Evolutionary conservation across 2,888 invertebrate species (phyloP).

Genomic region (Heteromyza rotundicornis): DNA sequence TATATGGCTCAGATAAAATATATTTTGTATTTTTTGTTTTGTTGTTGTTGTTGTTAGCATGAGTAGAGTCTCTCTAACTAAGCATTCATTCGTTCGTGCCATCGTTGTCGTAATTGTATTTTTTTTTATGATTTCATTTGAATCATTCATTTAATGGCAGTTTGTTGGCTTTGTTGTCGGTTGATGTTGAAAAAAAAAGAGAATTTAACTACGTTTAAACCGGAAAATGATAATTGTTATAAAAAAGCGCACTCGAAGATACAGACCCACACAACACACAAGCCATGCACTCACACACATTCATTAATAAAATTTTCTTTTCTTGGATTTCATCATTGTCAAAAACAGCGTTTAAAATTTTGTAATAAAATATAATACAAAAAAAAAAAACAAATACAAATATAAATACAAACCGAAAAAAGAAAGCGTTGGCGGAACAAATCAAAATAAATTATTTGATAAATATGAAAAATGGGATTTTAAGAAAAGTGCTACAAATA

Average conservation of each 20-base stretch:
- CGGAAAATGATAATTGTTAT: conserved; percentile 20
- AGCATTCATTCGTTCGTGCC: background rate
- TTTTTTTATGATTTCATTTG: background rate
- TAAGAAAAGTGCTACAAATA: background rate
- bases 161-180: background rate
- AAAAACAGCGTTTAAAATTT: background rate
- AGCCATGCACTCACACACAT: background rate
- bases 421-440: conserved; percentile 6
- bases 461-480: background rate
- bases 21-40: too few species aligned
- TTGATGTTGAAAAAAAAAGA: background rate
- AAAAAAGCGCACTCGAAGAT: background rate
- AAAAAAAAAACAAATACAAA: background rate
- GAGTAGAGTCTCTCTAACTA: too few species aligned
- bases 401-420: background rate
- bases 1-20: too few species aligned
- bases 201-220: background rate
- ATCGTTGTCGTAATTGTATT: background rate
- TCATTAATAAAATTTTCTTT: background rate
- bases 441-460: too few species aligned
- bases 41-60: background rate
- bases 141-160: background rate
- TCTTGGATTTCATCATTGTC: background rate
- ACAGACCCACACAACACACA: background rate
- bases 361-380: background rate